Evolutionary conservation across 2,113 vertebrate genomes (phyloP), one percentile per base, ranked within the genome.

Genomic region (Centropristis striata): DNA sequence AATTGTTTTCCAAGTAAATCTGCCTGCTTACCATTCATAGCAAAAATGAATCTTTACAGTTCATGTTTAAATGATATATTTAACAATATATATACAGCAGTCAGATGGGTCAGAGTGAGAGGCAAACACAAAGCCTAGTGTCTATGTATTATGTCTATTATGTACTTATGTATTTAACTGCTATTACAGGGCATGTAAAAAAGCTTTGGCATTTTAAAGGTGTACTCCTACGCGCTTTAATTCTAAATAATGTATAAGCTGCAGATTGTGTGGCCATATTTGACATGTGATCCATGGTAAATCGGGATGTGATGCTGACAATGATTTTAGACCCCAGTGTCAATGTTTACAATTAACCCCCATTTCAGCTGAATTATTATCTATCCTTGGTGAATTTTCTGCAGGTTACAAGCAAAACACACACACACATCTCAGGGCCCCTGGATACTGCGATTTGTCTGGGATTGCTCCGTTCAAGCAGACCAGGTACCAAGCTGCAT

Each of bases 271-370:
- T 77, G 68, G 41, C 77, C 71, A 80, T 75, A 8, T 70, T 47
- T 89, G 74, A 77, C 44, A 47, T 78, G 59, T 61, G 71, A 69
- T 71, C 39, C 5, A 14, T 39, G 18, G 36, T 77, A 25, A 60
- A 84, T 73, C 51, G 32, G 57, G 63, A 80, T 57, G 54, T 32
- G 16, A 50, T 60, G 49, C 64, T 81, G 74, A 73, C 37, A 1
- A 67, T 63, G 44, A 81, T 82, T 83, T 82, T 28, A 75, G 25
- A 81, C 47, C 70, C 72, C 65, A 50, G 63, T 84, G 83, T 82
- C 80, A 87, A 1, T 86, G 80, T 78, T 76, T 76, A 81, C 71
- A 84, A 88, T 91, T 90, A 86, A 91, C 75, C 81, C 55, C 36
- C 18, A 80, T 70, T 81, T 72, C 20, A 74, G 27, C 63, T 25